phyloP scores from a whole-genome alignment of 2,888 invertebrate genomes.

The Craniophora ligustri region DNA sequence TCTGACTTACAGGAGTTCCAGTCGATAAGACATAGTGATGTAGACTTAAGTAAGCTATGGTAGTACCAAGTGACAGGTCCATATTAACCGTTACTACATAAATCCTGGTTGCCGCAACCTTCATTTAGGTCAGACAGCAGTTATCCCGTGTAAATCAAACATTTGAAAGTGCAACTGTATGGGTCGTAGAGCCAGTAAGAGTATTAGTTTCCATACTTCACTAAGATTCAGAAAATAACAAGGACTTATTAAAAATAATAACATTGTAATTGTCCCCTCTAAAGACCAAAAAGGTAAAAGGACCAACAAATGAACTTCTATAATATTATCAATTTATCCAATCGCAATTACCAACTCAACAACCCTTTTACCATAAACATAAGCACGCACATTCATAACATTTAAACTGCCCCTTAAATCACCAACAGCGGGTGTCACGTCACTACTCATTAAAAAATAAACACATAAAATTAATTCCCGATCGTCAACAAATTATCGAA shows the following conservation, averaged over 20 bases:
- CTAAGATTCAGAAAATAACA: too few species aligned
- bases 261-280: neutral
- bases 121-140: conserved; percentile 14
- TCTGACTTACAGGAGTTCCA: too few species aligned
- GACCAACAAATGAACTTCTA: conserved; percentile 22
- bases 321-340: conserved; percentile 37
- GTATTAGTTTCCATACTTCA: too few species aligned
- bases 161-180: neutral
- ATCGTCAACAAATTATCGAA: conserved; percentile 75
- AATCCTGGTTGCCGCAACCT: conserved; percentile 8
- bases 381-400: conserved; percentile 39
- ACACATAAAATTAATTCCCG: conserved; percentile 66
- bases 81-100: conserved; percentile 11
- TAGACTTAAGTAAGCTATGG: neutral
- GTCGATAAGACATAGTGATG: too few species aligned
- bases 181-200: too few species aligned
- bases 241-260: too few species aligned
- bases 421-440: conserved; percentile 51
- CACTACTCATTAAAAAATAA: conserved; percentile 60
- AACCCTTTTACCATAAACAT: conserved; percentile 41
- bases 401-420: conserved; percentile 43
- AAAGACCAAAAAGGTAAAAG: conserved; percentile 15
- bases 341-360: conserved; percentile 47
- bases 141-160: conserved; percentile 6
- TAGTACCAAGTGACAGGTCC: neutral